Percentiles rank a stretch among this genome's conserved stretches.
Evolutionary conservation across 2,797 vertebrate genomes (phyloP).

Genomic region (Chelon auratus): DNA sequence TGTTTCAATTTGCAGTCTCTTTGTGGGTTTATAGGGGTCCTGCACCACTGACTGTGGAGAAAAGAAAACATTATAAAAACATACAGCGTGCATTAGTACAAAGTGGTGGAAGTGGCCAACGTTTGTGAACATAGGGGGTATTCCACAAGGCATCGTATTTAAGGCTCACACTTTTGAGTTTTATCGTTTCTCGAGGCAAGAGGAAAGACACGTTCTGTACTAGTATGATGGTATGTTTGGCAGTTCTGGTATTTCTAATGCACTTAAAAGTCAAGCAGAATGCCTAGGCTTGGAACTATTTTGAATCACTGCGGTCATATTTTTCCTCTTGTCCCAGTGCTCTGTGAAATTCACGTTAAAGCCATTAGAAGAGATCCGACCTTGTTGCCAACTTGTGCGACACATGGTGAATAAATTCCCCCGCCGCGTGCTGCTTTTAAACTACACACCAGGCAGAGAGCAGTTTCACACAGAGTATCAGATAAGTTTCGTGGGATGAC

Average conservation of each 20-base stretch:
- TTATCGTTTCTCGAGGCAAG: slow-evolving; percentile 37
- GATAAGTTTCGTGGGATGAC: slow-evolving; percentile 51
- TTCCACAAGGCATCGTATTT: slow-evolving; percentile 44
- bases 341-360: slow-evolving; percentile 38
- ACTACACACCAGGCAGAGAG: slow-evolving; percentile 41
- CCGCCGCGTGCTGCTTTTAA: slow-evolving; percentile 32
- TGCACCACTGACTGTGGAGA: slow-evolving; percentile 22
- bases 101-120: slow-evolving; percentile 46
- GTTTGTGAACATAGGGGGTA: slow-evolving; percentile 37
- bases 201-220: slow-evolving; percentile 25
- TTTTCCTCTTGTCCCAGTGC: slow-evolving; percentile 13
- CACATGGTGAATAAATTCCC: slow-evolving; percentile 52
- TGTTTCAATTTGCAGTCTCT: slow-evolving; percentile 54
- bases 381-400: slow-evolving; percentile 25
- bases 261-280: background rate
- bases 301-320: slow-evolving; percentile 3
- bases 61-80: slow-evolving; percentile 69
- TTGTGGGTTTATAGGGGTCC: slow-evolving; percentile 64
- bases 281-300: background rate
- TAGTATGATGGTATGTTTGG: slow-evolving; percentile 23
- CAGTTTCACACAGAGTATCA: slow-evolving; percentile 45
- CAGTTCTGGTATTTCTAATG: background rate
- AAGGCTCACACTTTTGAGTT: slow-evolving; percentile 40
- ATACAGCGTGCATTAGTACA: slow-evolving; percentile 28
- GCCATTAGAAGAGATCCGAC: slow-evolving; percentile 20